Evolutionary conservation across 2,888 invertebrate species (phyloP).

Genomic region (Ectropis crepuscularia): DNA sequence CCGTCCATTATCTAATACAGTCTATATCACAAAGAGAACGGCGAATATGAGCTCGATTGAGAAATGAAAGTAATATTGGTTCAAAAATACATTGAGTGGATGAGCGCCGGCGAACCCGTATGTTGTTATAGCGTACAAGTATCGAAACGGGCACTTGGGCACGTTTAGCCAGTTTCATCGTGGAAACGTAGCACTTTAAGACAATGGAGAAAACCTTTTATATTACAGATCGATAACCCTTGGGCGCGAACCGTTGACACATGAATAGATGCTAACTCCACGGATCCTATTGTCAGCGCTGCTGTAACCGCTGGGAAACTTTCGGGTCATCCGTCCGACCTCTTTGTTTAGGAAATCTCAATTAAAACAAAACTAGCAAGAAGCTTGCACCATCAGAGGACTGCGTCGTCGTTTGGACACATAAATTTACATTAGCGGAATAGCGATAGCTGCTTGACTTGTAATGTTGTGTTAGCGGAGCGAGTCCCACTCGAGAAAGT

Average conservation of each 20-base stretch:
- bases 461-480: slow-evolving; percentile 53
- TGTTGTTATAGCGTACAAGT: slow-evolving; percentile 33
- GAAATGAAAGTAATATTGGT: slow-evolving; percentile 64
- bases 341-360: slow-evolving; percentile 18
- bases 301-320: slow-evolving; percentile 43
- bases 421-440: slow-evolving; percentile 44
- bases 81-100: slow-evolving; percentile 57
- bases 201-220: slow-evolving; percentile 76
- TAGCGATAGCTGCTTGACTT: slow-evolving; percentile 53
- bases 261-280: slow-evolving; percentile 47
- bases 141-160: slow-evolving; percentile 66
- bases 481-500: slow-evolving; percentile 64
- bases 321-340: slow-evolving; percentile 17
- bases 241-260: slow-evolving; percentile 69
- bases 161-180: slow-evolving; percentile 67
- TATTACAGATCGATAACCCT: slow-evolving; percentile 75
- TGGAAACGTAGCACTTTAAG: slow-evolving; percentile 63
- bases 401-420: slow-evolving; percentile 32
- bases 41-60: slow-evolving; percentile 57
- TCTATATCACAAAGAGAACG: slow-evolving; percentile 47
- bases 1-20: slow-evolving; percentile 42
- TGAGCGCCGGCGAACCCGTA: slow-evolving; percentile 35
- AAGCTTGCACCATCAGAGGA: slow-evolving; percentile 32
- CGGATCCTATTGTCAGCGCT: slow-evolving; percentile 45
- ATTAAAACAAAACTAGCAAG: slow-evolving; percentile 12